Conservation (phyloP, 1,140 invertebrate genomes). For the Scaptodrosophila lebanonensis region DNA sequence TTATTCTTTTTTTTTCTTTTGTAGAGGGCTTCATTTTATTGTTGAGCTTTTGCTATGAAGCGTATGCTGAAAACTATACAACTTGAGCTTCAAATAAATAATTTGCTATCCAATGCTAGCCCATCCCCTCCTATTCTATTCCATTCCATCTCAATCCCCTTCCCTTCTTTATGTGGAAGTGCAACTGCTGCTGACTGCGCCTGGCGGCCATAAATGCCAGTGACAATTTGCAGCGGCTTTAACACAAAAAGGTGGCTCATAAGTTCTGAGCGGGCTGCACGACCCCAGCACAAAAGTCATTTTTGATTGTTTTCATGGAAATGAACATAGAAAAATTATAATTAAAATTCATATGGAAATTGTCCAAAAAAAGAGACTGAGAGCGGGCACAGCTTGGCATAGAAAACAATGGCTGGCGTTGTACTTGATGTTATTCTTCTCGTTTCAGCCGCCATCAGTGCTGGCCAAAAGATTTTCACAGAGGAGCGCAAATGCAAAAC, state of each 20-base stretch:
- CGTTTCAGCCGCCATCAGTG: conserved; percentile 27
- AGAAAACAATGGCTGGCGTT: conserved; percentile 48
- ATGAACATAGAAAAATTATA: conserved; percentile 75
- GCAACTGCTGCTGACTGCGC: conserved; percentile 20
- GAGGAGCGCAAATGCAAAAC: conserved; percentile 48
- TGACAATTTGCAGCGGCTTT: conserved; percentile 57
- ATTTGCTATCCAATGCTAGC: conserved; percentile 13
- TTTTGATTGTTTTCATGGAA: conserved; percentile 75
- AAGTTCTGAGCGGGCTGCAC: conserved; percentile 1
- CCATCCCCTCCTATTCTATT: too few relatives aligned
- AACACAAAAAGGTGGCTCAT: conserved; percentile 15
- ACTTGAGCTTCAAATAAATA: conserved; percentile 22
- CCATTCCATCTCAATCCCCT: neutral
- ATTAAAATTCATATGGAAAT: conserved; percentile 74
- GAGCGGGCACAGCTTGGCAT: neutral
- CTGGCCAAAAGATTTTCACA: conserved; percentile 66
- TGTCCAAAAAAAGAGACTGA: conserved; percentile 60
- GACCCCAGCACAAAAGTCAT: conserved; percentile 70
- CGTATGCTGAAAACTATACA: conserved; percentile 5
- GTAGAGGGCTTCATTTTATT: too few relatives aligned
- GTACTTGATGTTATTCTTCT: conserved; percentile 14
- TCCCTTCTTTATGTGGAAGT: neutral
- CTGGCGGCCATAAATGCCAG: conserved; percentile 60
- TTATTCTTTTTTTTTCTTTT: too few relatives aligned
- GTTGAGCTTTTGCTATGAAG: neutral